A percentile compares a stretch with the other conserved stretches of the same genome.
Conservation (phyloP, 2,113 vertebrate species). For the Mesocricetus auratus region DNA sequence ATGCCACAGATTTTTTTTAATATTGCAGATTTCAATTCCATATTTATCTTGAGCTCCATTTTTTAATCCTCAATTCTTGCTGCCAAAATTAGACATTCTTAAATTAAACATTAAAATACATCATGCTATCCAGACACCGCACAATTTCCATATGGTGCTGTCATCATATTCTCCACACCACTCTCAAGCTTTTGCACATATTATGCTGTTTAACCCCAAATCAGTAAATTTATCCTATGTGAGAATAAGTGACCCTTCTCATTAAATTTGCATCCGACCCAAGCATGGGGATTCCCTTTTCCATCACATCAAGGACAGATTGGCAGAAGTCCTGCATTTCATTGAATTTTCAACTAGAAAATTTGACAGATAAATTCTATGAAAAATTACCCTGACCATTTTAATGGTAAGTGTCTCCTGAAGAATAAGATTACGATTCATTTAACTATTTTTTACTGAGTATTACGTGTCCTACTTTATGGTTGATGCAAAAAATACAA, state of each 20-base stretch:
- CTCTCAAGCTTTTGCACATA: conserved; percentile 66
- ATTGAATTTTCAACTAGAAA: conserved; percentile 36
- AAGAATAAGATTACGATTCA: not conserved
- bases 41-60: conserved; percentile 53
- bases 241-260: conserved; percentile 57
- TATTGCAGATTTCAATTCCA: conserved; percentile 2
- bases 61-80: conserved; percentile 45
- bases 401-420: not conserved
- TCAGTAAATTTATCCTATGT: conserved; percentile 58
- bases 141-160: conserved; percentile 65
- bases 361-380: not conserved
- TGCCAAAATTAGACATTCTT: conserved; percentile 66
- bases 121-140: conserved; percentile 28
- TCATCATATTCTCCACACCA: conserved; percentile 62
- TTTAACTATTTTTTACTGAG: not conserved
- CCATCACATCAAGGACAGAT: not conserved
- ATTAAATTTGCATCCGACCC: not conserved
- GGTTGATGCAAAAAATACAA: not conserved
- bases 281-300: not conserved
- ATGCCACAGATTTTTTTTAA: not conserved
- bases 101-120: conserved; percentile 73
- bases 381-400: not conserved
- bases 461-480: not conserved
- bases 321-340: not conserved
- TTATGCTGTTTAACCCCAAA: conserved; percentile 51